Percentiles rank a stretch among this genome's conserved stretches.
Conservation (phyloP, 2,113 vertebrate genomes). For the Clarias magur region DNA sequence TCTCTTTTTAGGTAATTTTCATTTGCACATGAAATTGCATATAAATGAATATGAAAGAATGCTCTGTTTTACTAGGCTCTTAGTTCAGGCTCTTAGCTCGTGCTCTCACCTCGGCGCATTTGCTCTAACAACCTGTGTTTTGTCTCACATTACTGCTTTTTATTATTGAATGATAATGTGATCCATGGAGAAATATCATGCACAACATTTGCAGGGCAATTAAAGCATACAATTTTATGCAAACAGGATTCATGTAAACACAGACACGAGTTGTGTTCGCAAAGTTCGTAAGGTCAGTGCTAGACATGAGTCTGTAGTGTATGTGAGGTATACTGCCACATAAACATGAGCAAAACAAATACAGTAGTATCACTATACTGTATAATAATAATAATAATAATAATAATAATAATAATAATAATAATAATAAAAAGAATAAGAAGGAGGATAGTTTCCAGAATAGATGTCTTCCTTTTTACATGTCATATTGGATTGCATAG, state of each 20-base stretch:
- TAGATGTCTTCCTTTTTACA: constrained; percentile 23
- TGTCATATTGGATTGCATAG: constrained; percentile 16
- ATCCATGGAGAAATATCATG: too few species aligned
- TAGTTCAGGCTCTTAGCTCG: too few species aligned
- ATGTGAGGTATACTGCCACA: not conserved
- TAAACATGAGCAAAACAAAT: not conserved
- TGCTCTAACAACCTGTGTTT: too few species aligned
- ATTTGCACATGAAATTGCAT: too few species aligned
- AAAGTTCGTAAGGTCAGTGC: constrained; percentile 5
- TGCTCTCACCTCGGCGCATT: too few species aligned
- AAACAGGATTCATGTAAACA: not conserved
- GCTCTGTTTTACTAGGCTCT: too few species aligned
- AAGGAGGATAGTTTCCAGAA: constrained; percentile 20
- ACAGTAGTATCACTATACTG: not conserved
- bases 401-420: not conserved
- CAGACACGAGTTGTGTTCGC: not conserved
- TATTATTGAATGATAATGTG: too few species aligned
- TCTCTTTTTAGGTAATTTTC: too few species aligned
- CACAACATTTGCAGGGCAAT: not conserved
- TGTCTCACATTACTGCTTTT: too few species aligned
- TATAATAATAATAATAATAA: too few species aligned
- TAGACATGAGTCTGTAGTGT: not conserved
- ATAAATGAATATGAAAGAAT: too few species aligned
- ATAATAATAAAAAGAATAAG: not conserved
- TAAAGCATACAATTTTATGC: not conserved